Conservation (phyloP, 2,888 invertebrate species). For the Drosophila gaucha region DNA sequence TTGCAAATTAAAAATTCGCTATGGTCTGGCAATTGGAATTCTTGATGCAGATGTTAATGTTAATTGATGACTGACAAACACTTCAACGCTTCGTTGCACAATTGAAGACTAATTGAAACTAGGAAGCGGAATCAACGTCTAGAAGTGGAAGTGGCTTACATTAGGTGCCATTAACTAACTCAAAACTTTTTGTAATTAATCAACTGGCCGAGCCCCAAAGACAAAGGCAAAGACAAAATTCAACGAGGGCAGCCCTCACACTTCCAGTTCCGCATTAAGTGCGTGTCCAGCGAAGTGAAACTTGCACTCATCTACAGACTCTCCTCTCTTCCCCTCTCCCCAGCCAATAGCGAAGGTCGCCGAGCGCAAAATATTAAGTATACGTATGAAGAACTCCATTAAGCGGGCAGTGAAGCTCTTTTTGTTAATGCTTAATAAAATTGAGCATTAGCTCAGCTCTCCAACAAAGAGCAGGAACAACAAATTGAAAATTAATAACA, state of each 20-base stretch:
- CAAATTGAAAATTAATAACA: slow-evolving; percentile 61
- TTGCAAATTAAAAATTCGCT: slow-evolving; percentile 3
- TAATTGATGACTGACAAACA: slow-evolving; percentile 38
- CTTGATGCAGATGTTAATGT: slow-evolving; percentile 28
- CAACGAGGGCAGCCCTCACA: slow-evolving; percentile 46
- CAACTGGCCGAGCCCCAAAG: slow-evolving; percentile 35
- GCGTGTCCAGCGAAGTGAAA: slow-evolving; percentile 71
- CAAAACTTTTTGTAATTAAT: slow-evolving; percentile 64
- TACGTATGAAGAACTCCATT: slow-evolving; percentile 62
- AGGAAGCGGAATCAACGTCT: slow-evolving; percentile 60
- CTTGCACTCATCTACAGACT: slow-evolving; percentile 33
- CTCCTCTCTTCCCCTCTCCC: not conserved
- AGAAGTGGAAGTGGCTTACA: slow-evolving; percentile 69
- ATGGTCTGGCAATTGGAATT: slow-evolving; percentile 20
- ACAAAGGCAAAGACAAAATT: slow-evolving; percentile 26
- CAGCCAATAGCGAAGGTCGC: slow-evolving; percentile 55
- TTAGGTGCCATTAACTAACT: slow-evolving; percentile 61
- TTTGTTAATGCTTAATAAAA: slow-evolving; percentile 62
- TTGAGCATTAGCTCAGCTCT: slow-evolving; percentile 58
- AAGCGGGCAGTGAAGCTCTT: slow-evolving; percentile 57
- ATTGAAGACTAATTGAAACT: slow-evolving; percentile 74
- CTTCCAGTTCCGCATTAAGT: slow-evolving; percentile 70
- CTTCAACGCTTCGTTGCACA: slow-evolving; percentile 63
- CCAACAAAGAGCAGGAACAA: slow-evolving; percentile 53
- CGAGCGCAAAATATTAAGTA: slow-evolving; percentile 54